Evolutionary conservation across 1,140 invertebrate species (phyloP).

Genomic region (Drosophila orena): DNA sequence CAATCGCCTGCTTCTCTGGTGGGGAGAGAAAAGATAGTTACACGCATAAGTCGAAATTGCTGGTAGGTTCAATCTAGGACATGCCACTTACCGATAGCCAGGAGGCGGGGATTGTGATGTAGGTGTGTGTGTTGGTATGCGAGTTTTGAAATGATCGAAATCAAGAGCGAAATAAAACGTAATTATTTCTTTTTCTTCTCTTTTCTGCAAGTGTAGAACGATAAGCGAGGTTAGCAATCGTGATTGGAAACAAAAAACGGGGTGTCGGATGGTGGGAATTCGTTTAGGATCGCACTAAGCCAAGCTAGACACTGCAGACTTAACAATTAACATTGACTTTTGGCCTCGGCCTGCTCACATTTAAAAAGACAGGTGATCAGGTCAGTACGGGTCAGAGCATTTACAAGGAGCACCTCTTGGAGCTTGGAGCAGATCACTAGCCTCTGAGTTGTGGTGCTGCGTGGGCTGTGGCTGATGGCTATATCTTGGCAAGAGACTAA

Average conservation of each 20-base stretch:
- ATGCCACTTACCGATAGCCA: constrained; percentile 66
- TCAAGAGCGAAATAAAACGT: constrained; percentile 72
- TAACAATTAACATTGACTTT: constrained; percentile 62
- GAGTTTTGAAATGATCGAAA: constrained; percentile 65
- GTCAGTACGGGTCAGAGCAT: constrained; percentile 31
- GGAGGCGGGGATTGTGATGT: constrained; percentile 33
- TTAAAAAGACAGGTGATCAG: constrained; percentile 47
- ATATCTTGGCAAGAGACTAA: constrained; percentile 31
- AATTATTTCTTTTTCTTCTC: constrained; percentile 83
- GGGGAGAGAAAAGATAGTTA: constrained; percentile 25
- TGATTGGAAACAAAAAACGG: constrained; percentile 22
- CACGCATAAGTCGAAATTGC: constrained; percentile 14
- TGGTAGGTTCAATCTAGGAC: not conserved
- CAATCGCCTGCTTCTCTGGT: constrained; percentile 38
- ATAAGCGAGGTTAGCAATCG: constrained; percentile 50
- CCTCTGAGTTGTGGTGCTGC: constrained; percentile 55
- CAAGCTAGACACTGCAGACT: constrained; percentile 60
- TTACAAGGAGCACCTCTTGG: constrained; percentile 30
- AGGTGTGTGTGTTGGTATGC: constrained; percentile 51
- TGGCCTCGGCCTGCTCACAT: constrained; percentile 71
- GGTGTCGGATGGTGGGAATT: constrained; percentile 12
- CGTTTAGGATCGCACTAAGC: constrained; percentile 41
- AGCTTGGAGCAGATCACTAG: constrained; percentile 26
- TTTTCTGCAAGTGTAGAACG: constrained; percentile 77
- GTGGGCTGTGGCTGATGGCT: constrained; percentile 29